phyloP scores from a whole-genome alignment of 2,797 vertebrate genomes.

The Coranthus polyacanthus region DNA sequence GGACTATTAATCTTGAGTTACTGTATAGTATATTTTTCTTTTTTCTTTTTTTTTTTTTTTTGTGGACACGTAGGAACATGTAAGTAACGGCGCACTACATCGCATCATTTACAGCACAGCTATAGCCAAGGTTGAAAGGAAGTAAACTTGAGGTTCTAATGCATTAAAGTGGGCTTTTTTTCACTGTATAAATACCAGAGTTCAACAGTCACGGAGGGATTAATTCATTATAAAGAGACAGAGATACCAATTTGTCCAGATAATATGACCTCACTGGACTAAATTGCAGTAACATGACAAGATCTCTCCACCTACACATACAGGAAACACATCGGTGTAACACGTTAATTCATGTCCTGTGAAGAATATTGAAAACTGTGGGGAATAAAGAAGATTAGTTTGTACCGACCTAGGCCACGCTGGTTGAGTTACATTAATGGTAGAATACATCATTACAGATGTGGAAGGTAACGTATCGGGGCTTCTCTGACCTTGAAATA shows the following conservation, averaged over 20 bases:
- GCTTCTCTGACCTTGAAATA: slow-evolving; percentile 22
- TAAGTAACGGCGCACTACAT: slow-evolving; percentile 25
- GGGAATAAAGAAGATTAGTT: slow-evolving; percentile 19
- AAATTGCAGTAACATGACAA: slow-evolving; percentile 10
- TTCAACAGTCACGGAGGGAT: slow-evolving; percentile 8
- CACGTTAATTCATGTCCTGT: slow-evolving; percentile 23
- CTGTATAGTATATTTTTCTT: slow-evolving; percentile 8
- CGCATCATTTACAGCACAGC: slow-evolving; percentile 25
- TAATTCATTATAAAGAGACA: slow-evolving; percentile 24
- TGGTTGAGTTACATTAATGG: not conserved
- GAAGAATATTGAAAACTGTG: slow-evolving; percentile 15
- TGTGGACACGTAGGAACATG: slow-evolving; percentile 18
- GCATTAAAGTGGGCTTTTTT: not conserved
- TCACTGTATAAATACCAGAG: not conserved
- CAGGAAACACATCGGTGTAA: not conserved
- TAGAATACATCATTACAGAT: slow-evolving; percentile 5
- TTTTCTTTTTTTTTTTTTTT: slow-evolving; percentile 4
- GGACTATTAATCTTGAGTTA: slow-evolving; percentile 23
- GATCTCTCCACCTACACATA: slow-evolving; percentile 28
- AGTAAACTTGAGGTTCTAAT: not conserved
- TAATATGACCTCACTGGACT: slow-evolving; percentile 15
- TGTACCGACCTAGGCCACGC: not conserved
- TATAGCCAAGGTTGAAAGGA: not conserved
- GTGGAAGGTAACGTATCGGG: not conserved
- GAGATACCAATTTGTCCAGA: slow-evolving; percentile 16